Percentiles rank a stretch among this genome's conserved stretches.
Conservation (phyloP, 2,888 invertebrate genomes). For the Drosophila meridionalis region DNA sequence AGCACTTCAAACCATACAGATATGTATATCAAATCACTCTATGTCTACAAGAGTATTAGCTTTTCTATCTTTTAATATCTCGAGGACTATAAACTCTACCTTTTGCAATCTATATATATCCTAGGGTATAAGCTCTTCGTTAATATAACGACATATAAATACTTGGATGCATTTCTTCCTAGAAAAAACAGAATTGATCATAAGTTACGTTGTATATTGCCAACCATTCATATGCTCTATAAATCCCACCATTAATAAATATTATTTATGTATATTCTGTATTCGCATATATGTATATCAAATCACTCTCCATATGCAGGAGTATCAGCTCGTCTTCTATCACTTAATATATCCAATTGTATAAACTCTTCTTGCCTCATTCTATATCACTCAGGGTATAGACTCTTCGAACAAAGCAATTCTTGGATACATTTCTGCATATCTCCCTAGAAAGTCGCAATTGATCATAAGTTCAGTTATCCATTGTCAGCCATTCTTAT, state of each 20-base stretch:
- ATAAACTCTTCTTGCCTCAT: neutral
- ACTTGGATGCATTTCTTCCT: no score
- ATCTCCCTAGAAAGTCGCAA: neutral
- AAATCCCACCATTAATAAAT: slow-evolving; percentile 72
- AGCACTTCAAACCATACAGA: neutral
- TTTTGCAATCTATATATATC: no score
- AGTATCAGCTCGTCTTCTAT: neutral
- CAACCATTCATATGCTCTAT: no score
- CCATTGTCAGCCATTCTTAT: no score
- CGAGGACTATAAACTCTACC: no score
- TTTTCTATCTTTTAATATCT: neutral
- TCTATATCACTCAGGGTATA: neutral
- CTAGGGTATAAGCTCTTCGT: no score
- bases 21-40: neutral
- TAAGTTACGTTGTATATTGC: no score
- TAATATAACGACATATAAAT: no score
- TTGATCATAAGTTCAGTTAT: neutral
- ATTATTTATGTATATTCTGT: slow-evolving; percentile 78
- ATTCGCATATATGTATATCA: slow-evolving; percentile 16
- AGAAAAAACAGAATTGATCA: no score
- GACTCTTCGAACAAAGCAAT: neutral
- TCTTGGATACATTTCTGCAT: neutral
- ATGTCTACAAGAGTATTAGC: neutral
- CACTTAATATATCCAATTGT: neutral
- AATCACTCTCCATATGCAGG: no score